A percentile compares a stretch with the other conserved stretches of the same genome.
phyloP scores from a whole-genome alignment of 2,113 vertebrate genomes.

The Rhagologus leucostigma region DNA sequence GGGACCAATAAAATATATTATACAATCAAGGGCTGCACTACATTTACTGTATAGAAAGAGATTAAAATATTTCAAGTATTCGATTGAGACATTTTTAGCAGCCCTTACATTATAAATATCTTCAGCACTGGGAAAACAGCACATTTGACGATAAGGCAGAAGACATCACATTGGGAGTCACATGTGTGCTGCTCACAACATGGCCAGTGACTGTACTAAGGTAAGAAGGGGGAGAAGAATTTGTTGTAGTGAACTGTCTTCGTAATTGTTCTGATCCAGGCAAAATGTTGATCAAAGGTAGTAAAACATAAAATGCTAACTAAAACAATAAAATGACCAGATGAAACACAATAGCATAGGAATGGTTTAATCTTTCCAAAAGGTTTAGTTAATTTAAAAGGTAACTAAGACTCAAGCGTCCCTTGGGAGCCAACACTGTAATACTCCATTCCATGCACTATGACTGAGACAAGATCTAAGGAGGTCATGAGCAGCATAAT shows the following conservation, averaged over 20 bases:
- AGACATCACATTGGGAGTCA: neutral
- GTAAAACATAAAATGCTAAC: neutral
- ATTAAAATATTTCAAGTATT: neutral
- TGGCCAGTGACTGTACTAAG: neutral
- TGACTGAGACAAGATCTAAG: slow-evolving; percentile 57
- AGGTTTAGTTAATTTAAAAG: slow-evolving; percentile 59
- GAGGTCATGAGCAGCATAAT: slow-evolving; percentile 32
- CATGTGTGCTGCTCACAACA: neutral
- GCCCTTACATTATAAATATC: neutral
- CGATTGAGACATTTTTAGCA: neutral
- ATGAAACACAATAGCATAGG: slow-evolving; percentile 25
- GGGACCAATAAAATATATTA: neutral
- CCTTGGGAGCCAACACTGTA: slow-evolving; percentile 22
- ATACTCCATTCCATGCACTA: slow-evolving; percentile 13
- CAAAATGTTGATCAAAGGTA: neutral
- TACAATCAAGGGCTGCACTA: neutral
- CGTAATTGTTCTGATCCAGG: neutral
- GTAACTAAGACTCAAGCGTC: slow-evolving; percentile 22
- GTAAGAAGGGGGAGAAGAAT: neutral
- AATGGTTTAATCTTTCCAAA: slow-evolving; percentile 34
- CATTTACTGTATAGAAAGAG: neutral
- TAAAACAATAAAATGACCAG: neutral
- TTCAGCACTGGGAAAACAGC: neutral
- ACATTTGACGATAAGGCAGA: neutral
- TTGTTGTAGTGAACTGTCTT: neutral